These are phyloP conservation scores for Lepisosteus osseus DNA, from an alignment of 2,113 vertebrate species.

Conservation along the genomic window DNA sequence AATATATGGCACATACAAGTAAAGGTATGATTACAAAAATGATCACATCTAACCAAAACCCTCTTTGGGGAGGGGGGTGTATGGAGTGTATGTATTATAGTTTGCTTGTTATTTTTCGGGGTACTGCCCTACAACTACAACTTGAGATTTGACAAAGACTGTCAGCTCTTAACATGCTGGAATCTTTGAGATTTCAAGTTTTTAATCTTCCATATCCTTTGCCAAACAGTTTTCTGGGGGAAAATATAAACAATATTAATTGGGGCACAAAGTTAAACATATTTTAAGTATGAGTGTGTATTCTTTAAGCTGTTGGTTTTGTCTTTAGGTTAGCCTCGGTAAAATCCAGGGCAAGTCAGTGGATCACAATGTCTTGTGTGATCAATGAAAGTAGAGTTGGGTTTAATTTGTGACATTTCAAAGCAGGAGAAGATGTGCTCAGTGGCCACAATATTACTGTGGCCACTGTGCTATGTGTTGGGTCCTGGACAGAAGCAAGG, in stretches of 20 bases:
- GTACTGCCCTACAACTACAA: too few relatives aligned
- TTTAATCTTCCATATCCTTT: constrained; percentile 38
- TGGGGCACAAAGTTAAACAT: neutral
- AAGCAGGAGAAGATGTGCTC: too few relatives aligned
- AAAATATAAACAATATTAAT: constrained; percentile 2
- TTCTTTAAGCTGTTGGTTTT: neutral
- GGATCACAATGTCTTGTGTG: neutral
- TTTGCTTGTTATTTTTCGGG: too few relatives aligned
- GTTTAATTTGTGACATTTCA: too few relatives aligned
- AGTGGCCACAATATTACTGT: too few relatives aligned
- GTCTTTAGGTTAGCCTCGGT: neutral
- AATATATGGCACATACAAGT: too few relatives aligned
- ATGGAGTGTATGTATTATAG: too few relatives aligned
- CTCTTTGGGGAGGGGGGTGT: too few relatives aligned
- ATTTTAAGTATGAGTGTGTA: neutral
- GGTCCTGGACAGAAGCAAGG: too few relatives aligned
- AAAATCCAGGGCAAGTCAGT: neutral
- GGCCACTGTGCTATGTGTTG: too few relatives aligned
- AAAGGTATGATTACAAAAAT: too few relatives aligned
- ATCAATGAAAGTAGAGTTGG: neutral
- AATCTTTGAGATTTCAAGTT: constrained; percentile 34
- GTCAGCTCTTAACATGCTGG: constrained; percentile 30
- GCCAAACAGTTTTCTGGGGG: neutral
- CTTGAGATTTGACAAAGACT: neutral
- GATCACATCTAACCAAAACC: too few relatives aligned